These are phyloP conservation scores for Rutpela maculata DNA, from an alignment of 2,888 invertebrate genomes.

Conservation along the genomic window DNA sequence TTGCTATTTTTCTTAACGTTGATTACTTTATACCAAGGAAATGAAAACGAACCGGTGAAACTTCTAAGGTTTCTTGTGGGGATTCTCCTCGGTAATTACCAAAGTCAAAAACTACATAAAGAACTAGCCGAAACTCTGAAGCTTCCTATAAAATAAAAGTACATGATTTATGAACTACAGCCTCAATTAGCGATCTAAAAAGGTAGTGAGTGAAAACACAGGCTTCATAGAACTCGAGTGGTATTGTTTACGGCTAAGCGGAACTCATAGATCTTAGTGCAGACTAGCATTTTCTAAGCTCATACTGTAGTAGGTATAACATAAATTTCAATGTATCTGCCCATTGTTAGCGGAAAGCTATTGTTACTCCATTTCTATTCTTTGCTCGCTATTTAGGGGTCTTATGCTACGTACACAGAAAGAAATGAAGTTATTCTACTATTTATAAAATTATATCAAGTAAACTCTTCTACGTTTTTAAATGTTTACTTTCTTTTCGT, in stretches of 20 bases:
- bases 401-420: not conserved
- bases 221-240: conserved; percentile 8
- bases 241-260: conserved; percentile 22
- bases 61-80: not conserved
- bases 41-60: not conserved
- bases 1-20: no score
- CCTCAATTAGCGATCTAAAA: conserved; percentile 25
- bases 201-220: conserved; percentile 27
- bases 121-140: not conserved
- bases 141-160: conserved; percentile 1
- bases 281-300: conserved; percentile 14
- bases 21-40: not conserved
- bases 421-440: no score
- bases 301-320: not conserved
- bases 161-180: conserved; percentile 28
- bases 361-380: conserved; percentile 27
- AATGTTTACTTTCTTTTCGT: no score
- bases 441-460: no score
- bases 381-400: conserved; percentile 13
- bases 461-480: no score
- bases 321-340: conserved; percentile 34
- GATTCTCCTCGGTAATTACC: not conserved
- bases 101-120: conserved; percentile 2
- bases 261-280: conserved; percentile 24
- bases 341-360: conserved; percentile 17